Percentiles rank a stretch among this genome's conserved stretches.
phyloP scores from a whole-genome alignment of 2,113 vertebrate genomes.

The Nansenia antarctica region DNA sequence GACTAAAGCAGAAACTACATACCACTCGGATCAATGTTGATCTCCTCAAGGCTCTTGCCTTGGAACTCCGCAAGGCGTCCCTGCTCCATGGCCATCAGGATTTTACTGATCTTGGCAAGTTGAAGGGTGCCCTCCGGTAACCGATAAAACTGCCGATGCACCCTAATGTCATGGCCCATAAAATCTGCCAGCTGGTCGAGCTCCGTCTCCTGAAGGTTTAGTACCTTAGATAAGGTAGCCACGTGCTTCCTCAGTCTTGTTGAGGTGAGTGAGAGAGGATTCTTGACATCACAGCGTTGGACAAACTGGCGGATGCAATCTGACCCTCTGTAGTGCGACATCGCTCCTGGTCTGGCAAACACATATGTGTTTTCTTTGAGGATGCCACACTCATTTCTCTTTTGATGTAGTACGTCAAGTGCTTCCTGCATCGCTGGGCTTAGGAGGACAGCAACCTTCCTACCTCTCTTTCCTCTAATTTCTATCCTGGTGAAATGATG shows the following conservation, averaged over 20 bases:
- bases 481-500: constrained; percentile 20
- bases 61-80: constrained; percentile 6
- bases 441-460: constrained; percentile 27
- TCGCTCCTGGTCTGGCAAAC: constrained; percentile 7
- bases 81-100: constrained; percentile 29
- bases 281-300: constrained; percentile 16
- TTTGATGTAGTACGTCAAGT: constrained; percentile 15
- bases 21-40: background rate
- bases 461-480: constrained; percentile 20
- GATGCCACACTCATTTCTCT: too few relatives aligned
- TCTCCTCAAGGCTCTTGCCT: constrained; percentile 24
- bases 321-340: constrained; percentile 16
- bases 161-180: constrained; percentile 24
- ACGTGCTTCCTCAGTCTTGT: constrained; percentile 20
- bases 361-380: too few relatives aligned
- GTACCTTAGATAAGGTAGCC: constrained; percentile 27
- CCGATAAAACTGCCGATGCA: constrained; percentile 28
- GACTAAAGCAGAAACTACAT: background rate
- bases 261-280: constrained; percentile 24
- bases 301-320: constrained; percentile 8
- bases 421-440: constrained; percentile 13
- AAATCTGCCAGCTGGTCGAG: constrained; percentile 23
- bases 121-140: constrained; percentile 25
- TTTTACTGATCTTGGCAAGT: constrained; percentile 27
- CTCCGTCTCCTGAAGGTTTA: constrained; percentile 33